phyloP scores from a whole-genome alignment of 1,140 invertebrate species.

The Tenebrio molitor region DNA sequence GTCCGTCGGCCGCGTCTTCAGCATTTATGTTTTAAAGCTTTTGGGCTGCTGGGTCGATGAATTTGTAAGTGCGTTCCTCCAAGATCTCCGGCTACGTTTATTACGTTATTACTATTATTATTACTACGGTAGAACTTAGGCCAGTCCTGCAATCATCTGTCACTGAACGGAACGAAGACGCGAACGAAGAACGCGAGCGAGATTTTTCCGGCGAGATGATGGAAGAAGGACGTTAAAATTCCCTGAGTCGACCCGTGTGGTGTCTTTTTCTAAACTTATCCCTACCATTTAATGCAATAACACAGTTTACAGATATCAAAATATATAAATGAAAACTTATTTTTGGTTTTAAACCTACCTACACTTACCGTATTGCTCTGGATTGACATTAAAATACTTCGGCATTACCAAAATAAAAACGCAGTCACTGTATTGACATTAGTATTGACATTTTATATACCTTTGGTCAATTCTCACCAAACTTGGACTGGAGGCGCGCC shows the following conservation, averaged over 20 bases:
- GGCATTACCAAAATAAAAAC: constrained; percentile 54
- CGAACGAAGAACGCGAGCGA: too few species aligned
- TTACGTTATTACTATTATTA: background rate
- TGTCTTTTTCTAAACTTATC: constrained; percentile 58
- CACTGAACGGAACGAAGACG: too few species aligned
- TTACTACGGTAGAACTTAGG: background rate
- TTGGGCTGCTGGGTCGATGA: constrained; percentile 27
- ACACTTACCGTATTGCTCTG: constrained; percentile 66
- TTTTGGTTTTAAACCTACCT: constrained; percentile 59
- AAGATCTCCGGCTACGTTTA: constrained; percentile 7
- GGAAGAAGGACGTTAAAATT: constrained; percentile 42
- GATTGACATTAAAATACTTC: constrained; percentile 66
- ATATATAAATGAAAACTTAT: constrained; percentile 61
- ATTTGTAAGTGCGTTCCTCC: constrained; percentile 26
- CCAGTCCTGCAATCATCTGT: background rate
- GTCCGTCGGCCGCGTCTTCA: background rate
- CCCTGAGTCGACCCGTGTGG: constrained; percentile 44
- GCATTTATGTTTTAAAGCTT: constrained; percentile 35
- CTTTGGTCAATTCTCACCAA: constrained; percentile 64
- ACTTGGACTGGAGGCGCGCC: constrained; percentile 24
- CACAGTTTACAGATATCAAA: constrained; percentile 65
- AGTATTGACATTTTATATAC: constrained; percentile 67
- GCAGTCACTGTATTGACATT: constrained; percentile 66
- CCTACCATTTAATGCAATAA: constrained; percentile 63
- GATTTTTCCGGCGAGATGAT: constrained; percentile 10